These are phyloP conservation scores for Urocyon cinereoargenteus DNA, from an alignment of 2,797 vertebrate genomes.

Conservation along the genomic window DNA sequence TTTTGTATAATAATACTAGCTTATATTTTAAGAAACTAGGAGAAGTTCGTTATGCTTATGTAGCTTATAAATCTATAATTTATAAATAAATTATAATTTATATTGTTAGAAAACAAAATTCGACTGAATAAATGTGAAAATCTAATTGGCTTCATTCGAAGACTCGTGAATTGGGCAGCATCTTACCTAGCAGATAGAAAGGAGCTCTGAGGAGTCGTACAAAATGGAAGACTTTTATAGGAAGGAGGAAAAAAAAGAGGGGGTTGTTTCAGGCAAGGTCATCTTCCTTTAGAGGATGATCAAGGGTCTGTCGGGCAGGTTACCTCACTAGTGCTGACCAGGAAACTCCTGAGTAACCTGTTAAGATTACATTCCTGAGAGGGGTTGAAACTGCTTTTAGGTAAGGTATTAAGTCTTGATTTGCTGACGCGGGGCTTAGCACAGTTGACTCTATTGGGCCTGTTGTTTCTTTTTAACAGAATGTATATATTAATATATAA, in stretches of 20 bases:
- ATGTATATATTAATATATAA: not conserved
- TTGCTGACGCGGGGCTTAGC: not conserved
- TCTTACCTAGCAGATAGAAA: not conserved
- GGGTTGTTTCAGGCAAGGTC: not conserved
- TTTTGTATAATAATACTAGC: not conserved
- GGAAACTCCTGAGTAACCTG: not conserved
- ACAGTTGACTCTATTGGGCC: not conserved
- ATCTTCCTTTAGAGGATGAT: not conserved
- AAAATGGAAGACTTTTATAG: not conserved
- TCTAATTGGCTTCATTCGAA: not conserved
- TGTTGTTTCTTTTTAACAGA: not conserved
- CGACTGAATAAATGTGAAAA: not conserved
- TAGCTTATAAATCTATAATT: not conserved
- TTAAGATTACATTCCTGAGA: not conserved
- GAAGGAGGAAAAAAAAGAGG: not conserved
- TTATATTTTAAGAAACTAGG: not conserved
- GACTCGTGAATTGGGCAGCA: not conserved
- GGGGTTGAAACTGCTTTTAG: not conserved
- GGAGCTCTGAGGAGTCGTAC: not conserved
- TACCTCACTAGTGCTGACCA: not conserved
- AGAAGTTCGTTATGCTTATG: not conserved
- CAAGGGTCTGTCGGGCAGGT: not conserved
- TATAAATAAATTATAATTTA: conserved; percentile 21
- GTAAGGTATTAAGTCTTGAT: not conserved
- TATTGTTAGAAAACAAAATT: not conserved